These are phyloP conservation scores for Isotomurus palustris DNA, from an alignment of 2,888 invertebrate species.

Conservation along the genomic window DNA sequence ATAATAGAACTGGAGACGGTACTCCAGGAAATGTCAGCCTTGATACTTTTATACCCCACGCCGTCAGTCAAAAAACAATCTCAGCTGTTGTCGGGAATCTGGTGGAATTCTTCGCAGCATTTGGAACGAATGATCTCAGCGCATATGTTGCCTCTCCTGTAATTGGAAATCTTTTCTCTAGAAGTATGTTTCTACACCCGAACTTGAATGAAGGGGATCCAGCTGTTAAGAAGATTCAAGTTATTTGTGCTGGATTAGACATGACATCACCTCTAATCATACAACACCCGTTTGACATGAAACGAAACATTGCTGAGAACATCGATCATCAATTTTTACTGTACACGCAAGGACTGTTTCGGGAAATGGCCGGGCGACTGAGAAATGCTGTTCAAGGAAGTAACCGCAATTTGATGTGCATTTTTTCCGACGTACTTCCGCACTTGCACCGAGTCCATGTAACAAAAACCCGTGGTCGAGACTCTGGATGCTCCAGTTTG, in stretches of 20 bases:
- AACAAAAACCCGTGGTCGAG: not conserved
- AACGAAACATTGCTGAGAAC: not conserved
- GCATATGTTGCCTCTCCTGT: not conserved
- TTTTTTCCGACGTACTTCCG: not conserved
- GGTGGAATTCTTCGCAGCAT: conserved; percentile 1
- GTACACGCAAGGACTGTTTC: not conserved
- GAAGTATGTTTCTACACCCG: not conserved
- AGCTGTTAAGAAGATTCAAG: not conserved
- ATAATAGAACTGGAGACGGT: not conserved
- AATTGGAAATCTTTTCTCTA: not conserved
- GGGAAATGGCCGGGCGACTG: not conserved
- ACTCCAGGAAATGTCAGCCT: not conserved
- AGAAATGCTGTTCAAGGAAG: not conserved
- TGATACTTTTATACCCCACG: too few species aligned
- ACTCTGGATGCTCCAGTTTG: not conserved
- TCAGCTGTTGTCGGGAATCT: not conserved
- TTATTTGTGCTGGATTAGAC: not conserved
- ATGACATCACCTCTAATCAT: not conserved
- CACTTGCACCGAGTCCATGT: not conserved
- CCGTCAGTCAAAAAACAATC: not conserved
- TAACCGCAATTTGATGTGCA: not conserved
- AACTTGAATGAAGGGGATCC: not conserved
- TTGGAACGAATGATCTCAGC: not conserved
- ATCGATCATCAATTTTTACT: not conserved
- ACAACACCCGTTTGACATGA: conserved; percentile 4